Conservation (phyloP, 2,113 vertebrate species). For the Alectura lathami region DNA sequence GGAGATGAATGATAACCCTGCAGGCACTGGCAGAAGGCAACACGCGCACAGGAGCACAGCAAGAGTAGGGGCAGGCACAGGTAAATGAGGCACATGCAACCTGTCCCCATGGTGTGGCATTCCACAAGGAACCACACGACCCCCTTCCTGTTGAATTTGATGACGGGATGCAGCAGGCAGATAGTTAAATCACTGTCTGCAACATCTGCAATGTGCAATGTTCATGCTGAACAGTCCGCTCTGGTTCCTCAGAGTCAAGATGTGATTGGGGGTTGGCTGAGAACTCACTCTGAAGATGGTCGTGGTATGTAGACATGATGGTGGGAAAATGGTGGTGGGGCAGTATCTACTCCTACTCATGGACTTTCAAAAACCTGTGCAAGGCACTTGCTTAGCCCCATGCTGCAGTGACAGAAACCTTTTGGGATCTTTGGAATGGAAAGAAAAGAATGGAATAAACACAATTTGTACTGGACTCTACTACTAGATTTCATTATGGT, state of each 20-base stretch:
- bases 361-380: not conserved
- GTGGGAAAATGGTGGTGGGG: not conserved
- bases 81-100: not conserved
- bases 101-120: not conserved
- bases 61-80: not conserved
- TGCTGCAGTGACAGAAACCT: accelerated
- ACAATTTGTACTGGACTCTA: not conserved
- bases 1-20: not conserved
- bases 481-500: not conserved
- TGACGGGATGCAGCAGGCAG: not conserved
- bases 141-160: not conserved
- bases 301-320: not conserved
- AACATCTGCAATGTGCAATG: not conserved
- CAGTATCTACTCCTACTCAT: not conserved
- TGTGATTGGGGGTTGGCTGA: accelerated
- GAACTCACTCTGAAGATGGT: not conserved
- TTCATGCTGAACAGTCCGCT: not conserved
- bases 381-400: not conserved
- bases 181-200: not conserved
- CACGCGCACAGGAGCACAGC: not conserved
- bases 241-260: not conserved
- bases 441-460: not conserved
- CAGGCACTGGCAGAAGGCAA: not conserved
- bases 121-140: not conserved
- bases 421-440: not conserved